phyloP scores from a whole-genome alignment of 2,113 vertebrate species.

The Uria lomvia region DNA sequence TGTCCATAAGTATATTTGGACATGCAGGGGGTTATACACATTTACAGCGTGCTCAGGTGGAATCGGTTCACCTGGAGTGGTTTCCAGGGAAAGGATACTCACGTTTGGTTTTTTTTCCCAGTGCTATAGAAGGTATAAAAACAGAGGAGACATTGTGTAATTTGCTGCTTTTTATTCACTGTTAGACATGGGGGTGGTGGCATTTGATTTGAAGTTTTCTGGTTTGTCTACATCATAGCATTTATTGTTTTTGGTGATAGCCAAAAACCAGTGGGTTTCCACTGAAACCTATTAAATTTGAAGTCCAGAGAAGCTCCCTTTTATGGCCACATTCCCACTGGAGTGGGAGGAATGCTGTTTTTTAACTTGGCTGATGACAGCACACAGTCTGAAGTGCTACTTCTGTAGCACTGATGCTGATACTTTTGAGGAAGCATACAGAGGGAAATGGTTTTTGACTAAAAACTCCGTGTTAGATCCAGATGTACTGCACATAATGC shows the following conservation, averaged over 20 bases:
- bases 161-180: not conserved
- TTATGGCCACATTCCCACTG: not conserved
- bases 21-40: rapidly evolving
- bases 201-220: not conserved
- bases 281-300: not conserved
- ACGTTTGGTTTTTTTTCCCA: not conserved
- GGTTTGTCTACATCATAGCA: not conserved
- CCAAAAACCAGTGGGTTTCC: too few relatives aligned
- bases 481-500: not conserved
- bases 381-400: not conserved
- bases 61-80: not conserved
- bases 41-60: not conserved
- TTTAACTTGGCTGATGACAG: not conserved
- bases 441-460: not conserved
- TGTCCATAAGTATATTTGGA: not conserved
- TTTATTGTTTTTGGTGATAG: not conserved
- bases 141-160: not conserved
- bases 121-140: not conserved
- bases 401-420: not conserved
- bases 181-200: not conserved
- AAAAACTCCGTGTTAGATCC: not conserved
- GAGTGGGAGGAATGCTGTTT: not conserved
- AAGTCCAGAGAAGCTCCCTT: not conserved
- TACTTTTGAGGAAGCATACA: not conserved
- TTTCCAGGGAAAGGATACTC: not conserved